phyloP scores from a whole-genome alignment of 1,140 invertebrate species.

The Sinella curviseta region DNA sequence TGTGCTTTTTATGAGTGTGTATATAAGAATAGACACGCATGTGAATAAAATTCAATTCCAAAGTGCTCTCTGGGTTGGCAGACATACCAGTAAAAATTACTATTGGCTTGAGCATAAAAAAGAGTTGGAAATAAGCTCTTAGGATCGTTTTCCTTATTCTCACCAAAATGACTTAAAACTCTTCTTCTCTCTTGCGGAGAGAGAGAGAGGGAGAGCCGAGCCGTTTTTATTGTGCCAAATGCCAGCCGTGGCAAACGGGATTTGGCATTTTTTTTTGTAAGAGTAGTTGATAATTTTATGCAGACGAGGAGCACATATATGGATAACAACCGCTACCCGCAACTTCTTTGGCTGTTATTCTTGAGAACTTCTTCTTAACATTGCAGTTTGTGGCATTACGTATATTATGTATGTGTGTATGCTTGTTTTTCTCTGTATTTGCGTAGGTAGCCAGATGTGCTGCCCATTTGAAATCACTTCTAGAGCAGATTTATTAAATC shows the following conservation, averaged over 20 bases:
- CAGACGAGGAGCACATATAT: no score
- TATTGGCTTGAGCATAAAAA: not conserved
- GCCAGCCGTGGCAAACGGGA: not conserved
- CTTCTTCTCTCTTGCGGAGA: not conserved
- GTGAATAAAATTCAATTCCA: not conserved
- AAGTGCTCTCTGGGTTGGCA: not conserved
- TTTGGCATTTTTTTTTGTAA: no score
- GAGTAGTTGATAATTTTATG: no score
- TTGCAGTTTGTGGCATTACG: not conserved
- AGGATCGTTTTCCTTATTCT: not conserved
- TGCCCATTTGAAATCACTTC: slow-evolving; percentile 3
- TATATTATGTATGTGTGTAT: no score
- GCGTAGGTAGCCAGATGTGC: not conserved
- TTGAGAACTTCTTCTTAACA: no score
- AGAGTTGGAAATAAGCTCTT: not conserved
- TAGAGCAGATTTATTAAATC: not conserved
- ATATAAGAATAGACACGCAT: no score
- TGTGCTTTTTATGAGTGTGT: no score
- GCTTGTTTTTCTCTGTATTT: not conserved
- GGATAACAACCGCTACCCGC: no score
- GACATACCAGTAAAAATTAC: not conserved
- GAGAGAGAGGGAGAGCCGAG: not conserved
- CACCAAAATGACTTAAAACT: not conserved
- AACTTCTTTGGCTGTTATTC: no score
- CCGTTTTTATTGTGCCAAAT: not conserved